Conservation (phyloP, 1,140 invertebrate genomes). For the Holcopasites calliopsidis region DNA sequence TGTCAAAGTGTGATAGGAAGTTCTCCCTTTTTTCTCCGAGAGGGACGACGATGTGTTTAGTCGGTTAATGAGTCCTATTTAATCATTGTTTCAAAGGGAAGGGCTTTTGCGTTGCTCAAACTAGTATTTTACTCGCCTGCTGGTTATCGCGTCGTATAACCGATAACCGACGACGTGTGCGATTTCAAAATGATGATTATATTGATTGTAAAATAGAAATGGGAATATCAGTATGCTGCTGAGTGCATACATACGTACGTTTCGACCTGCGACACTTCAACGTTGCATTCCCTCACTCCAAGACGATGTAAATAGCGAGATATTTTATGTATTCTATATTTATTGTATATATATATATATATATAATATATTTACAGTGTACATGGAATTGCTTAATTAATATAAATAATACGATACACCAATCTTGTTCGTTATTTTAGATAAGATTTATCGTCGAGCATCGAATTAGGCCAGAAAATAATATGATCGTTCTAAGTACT, state of each 20-base stretch:
- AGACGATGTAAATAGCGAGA: not conserved
- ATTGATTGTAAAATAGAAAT: constrained; percentile 52
- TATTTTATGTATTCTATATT: constrained; percentile 6
- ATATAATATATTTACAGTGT: constrained; percentile 34
- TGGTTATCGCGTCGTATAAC: constrained; percentile 34
- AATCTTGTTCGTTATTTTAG: constrained; percentile 3
- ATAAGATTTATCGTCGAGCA: constrained; percentile 9
- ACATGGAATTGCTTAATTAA: constrained; percentile 28
- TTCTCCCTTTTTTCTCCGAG: not conserved
- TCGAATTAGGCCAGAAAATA: not conserved
- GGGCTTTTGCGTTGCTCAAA: constrained; percentile 15
- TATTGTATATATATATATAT: constrained; percentile 33
- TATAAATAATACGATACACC: constrained; percentile 35
- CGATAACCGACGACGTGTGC: constrained; percentile 33
- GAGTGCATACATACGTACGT: not conserved
- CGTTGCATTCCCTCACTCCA: not conserved
- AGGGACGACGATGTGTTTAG: not conserved
- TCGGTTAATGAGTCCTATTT: not conserved
- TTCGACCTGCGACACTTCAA: not conserved
- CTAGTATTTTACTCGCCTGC: constrained; percentile 55
- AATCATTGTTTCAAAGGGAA: no score
- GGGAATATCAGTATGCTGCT: constrained; percentile 12
- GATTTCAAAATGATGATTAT: constrained; percentile 20
- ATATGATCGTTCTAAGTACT: constrained; percentile 17
- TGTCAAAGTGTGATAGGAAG: not conserved